Evolutionary conservation across 2,797 vertebrate species (phyloP).

Genomic region (Florisuga fusca): DNA sequence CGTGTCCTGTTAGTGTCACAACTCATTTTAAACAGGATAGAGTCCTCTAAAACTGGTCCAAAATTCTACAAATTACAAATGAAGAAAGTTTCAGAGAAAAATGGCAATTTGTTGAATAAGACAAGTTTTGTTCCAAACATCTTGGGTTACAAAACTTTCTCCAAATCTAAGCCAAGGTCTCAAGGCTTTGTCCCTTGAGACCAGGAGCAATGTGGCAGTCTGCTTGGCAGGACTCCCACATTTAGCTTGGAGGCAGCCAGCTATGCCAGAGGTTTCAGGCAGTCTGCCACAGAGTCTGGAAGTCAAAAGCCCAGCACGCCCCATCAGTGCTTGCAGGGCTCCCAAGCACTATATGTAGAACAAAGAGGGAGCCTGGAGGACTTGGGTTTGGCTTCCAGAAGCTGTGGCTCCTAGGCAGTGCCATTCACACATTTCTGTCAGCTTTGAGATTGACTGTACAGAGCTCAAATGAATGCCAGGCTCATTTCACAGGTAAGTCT

Average conservation of each 20-base stretch:
- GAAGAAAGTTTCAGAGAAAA: slow-evolving; percentile 6
- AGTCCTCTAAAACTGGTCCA: not conserved
- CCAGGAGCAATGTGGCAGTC: slow-evolving; percentile 29
- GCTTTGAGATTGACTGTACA: not conserved
- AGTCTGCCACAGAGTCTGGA: slow-evolving; percentile 53
- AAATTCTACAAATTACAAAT: slow-evolving; percentile 27
- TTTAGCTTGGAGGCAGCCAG: slow-evolving; percentile 46
- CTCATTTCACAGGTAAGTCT: not conserved
- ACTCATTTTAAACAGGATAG: not conserved
- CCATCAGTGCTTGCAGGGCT: not conserved
- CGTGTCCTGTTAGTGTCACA: not conserved
- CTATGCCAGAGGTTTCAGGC: slow-evolving; percentile 71
- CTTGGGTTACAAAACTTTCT: slow-evolving; percentile 62
- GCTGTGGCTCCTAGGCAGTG: not conserved
- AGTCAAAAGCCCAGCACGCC: not conserved
- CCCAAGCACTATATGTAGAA: not conserved
- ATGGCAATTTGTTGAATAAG: not conserved
- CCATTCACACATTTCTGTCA: not conserved
- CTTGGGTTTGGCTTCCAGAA: slow-evolving; percentile 26
- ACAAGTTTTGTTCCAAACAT: slow-evolving; percentile 18
- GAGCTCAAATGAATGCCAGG: not conserved
- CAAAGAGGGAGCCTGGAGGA: slow-evolving; percentile 30
- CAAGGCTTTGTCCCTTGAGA: slow-evolving; percentile 30
- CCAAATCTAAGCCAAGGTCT: slow-evolving; percentile 47
- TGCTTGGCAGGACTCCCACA: slow-evolving; percentile 43